phyloP scores from a whole-genome alignment of 2,113 vertebrate species.

The Mobula hypostoma region DNA sequence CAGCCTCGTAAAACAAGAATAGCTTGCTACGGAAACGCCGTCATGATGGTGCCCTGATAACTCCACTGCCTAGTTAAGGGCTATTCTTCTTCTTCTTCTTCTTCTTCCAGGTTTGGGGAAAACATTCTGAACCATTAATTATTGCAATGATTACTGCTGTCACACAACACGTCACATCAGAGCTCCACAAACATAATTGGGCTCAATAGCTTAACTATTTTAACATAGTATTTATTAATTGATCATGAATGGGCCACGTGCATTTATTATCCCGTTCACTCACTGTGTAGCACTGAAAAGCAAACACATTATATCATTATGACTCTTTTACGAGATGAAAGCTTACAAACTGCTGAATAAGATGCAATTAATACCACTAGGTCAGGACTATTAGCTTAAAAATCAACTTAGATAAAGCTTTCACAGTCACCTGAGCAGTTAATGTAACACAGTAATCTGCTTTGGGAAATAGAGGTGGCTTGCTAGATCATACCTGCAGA shows the following conservation, averaged over 20 bases:
- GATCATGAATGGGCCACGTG: background rate
- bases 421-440: background rate
- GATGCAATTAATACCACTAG: background rate
- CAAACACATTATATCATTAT: background rate
- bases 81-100: no score
- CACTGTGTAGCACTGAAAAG: background rate
- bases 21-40: no score
- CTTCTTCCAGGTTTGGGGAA: background rate
- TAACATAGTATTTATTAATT: background rate
- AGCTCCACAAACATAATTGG: background rate
- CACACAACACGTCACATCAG: background rate
- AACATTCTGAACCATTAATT: background rate
- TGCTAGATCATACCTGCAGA: conserved; percentile 61
- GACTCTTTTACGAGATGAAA: background rate
- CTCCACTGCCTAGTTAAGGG: no score
- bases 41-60: no score
- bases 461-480: background rate
- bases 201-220: background rate
- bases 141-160: background rate
- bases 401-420: background rate
- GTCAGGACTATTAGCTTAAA: background rate
- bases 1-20: no score
- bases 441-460: background rate
- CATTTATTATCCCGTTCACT: background rate
- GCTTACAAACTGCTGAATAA: background rate